phyloP scores from a whole-genome alignment of 2,797 vertebrate species.

The Peromyscus melanophrys region DNA sequence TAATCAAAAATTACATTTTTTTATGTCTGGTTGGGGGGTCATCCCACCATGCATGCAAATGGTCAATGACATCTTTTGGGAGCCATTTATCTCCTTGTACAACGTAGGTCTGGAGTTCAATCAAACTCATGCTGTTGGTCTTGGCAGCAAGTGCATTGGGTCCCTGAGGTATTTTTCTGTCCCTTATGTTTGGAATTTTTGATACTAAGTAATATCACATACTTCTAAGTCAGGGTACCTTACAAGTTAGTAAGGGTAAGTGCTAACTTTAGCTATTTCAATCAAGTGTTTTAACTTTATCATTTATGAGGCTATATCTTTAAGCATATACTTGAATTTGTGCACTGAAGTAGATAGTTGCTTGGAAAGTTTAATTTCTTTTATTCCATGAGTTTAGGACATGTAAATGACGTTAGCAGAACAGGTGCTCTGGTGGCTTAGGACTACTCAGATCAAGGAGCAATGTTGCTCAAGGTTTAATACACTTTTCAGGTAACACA shows the following conservation, averaged over 20 bases:
- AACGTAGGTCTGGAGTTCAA: not conserved
- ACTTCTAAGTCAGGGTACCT: not conserved
- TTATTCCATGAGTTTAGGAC: constrained; percentile 18
- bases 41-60: not conserved
- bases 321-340: accelerated
- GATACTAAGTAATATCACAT: not conserved
- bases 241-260: not conserved
- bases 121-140: not conserved
- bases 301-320: not conserved
- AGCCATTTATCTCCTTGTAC: not conserved
- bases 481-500: not conserved
- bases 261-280: not conserved
- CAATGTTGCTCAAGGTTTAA: not conserved
- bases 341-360: not conserved
- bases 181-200: not conserved
- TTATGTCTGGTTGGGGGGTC: not conserved
- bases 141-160: not conserved
- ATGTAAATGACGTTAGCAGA: not conserved
- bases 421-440: not conserved
- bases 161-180: not conserved
- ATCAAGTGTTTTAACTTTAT: not conserved
- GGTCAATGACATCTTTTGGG: not conserved
- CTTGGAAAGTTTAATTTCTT: not conserved
- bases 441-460: not conserved
- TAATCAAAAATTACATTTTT: not conserved